Evolutionary conservation across 2,113 vertebrate genomes (phyloP).

Genomic region (Petroica traversi): DNA sequence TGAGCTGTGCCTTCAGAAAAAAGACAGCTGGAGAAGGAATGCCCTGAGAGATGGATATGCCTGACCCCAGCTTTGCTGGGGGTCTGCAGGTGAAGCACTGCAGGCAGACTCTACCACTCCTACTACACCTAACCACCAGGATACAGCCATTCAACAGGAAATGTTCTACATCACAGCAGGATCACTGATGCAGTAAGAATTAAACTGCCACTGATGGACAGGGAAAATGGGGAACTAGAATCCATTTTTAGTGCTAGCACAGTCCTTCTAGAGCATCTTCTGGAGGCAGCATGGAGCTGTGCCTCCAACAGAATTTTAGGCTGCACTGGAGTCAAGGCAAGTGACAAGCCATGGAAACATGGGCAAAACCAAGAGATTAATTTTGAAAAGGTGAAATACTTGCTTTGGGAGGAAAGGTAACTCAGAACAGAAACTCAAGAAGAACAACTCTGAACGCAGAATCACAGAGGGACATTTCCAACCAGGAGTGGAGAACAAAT

Average conservation of each 20-base stretch:
- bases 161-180: accelerated
- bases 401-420: not conserved
- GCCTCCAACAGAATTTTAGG: not conserved
- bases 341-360: not conserved
- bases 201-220: not conserved
- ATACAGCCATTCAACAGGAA: not conserved
- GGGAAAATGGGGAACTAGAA: not conserved
- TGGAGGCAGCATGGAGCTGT: not conserved
- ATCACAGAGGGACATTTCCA: not conserved
- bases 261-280: not conserved
- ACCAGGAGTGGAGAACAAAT: not conserved
- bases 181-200: not conserved
- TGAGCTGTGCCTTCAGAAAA: not conserved
- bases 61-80: not conserved
- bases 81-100: not conserved
- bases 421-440: not conserved
- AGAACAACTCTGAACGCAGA: not conserved
- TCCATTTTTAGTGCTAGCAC: not conserved
- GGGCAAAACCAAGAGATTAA: not conserved
- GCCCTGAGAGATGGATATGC: not conserved
- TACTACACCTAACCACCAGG: not conserved
- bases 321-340: not conserved
- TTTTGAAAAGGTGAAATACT: not conserved
- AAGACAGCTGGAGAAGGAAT: not conserved
- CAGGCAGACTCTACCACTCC: not conserved